Evolutionary conservation across 2,113 vertebrate species (phyloP).

Genomic region (Austrofundulus limnaeus): DNA sequence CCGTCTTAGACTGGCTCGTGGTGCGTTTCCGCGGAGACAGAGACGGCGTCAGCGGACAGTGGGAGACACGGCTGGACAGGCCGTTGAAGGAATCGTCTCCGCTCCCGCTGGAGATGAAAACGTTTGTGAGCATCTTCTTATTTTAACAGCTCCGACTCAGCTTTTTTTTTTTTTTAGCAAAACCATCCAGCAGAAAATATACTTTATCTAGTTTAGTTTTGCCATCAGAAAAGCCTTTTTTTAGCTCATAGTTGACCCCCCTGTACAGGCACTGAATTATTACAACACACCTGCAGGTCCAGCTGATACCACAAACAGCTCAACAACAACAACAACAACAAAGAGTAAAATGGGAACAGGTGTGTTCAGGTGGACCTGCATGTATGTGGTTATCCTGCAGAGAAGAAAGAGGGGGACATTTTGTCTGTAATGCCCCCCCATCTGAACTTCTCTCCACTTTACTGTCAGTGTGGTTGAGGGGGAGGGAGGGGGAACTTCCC

Average conservation of each 20-base stretch:
- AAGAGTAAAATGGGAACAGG: no score
- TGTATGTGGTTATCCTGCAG: conserved; percentile 58
- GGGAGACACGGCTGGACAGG: conserved; percentile 63
- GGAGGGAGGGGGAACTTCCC: conserved; percentile 55
- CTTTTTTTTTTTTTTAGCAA: neutral
- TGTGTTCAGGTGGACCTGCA: conserved; percentile 21
- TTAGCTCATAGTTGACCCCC: conserved; percentile 66
- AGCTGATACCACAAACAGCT: neutral
- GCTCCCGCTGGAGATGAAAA: conserved; percentile 65
- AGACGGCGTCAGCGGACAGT: conserved; percentile 79
- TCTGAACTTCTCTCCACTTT: conserved; percentile 45
- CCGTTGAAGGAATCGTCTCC: conserved; percentile 80
- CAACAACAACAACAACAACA: no score
- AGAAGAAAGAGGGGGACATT: conserved; percentile 43
- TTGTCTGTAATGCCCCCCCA: conserved; percentile 41
- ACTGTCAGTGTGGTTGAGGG: conserved; percentile 78
- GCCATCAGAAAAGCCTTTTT: conserved; percentile 81
- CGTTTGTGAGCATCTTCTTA: no score
- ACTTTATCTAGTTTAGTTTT: neutral
- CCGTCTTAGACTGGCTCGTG: conserved; percentile 82
- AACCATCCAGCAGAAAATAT: no score
- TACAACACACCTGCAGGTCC: conserved; percentile 19
- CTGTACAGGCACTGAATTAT: conserved; percentile 30
- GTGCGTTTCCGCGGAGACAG: conserved; percentile 81
- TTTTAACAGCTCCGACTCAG: no score